Percentiles rank a stretch among this genome's conserved stretches.
phyloP scores from a whole-genome alignment of 2,797 vertebrate genomes.

The Galaxias olidus region DNA sequence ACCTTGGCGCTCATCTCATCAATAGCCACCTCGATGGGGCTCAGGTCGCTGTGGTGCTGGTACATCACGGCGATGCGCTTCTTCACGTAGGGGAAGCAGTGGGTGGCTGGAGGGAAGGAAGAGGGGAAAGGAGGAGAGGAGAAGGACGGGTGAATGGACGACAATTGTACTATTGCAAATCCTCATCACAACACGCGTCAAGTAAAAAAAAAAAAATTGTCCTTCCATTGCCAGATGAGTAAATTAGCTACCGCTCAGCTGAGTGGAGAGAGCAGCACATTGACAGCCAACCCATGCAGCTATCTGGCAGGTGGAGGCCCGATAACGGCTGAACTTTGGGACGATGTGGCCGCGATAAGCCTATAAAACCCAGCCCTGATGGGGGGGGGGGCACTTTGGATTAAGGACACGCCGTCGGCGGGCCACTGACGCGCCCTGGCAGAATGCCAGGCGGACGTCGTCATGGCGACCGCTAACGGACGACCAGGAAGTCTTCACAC shows the following conservation, averaged over 20 bases:
- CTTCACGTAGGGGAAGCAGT: constrained; percentile 96
- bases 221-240: no score
- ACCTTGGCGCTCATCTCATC: constrained; percentile 97
- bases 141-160: not conserved
- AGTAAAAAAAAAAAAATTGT: no score
- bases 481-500: not conserved
- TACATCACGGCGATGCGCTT: constrained; percentile 97
- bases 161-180: no score
- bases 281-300: no score
- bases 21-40: constrained; percentile 96
- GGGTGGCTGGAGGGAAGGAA: constrained; percentile 79
- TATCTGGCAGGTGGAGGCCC: no score
- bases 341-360: not conserved
- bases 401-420: not conserved
- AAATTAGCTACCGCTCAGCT: no score
- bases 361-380: not conserved
- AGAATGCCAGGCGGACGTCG: not conserved
- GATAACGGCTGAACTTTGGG: no score
- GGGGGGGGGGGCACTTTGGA: not conserved
- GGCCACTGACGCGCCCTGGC: not conserved
- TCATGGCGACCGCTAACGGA: constrained; percentile 10
- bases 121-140: not conserved
- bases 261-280: no score
- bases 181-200: no score
- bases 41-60: constrained; percentile 94